phyloP scores from a whole-genome alignment of 2,797 vertebrate genomes.

The Falco berigora region DNA sequence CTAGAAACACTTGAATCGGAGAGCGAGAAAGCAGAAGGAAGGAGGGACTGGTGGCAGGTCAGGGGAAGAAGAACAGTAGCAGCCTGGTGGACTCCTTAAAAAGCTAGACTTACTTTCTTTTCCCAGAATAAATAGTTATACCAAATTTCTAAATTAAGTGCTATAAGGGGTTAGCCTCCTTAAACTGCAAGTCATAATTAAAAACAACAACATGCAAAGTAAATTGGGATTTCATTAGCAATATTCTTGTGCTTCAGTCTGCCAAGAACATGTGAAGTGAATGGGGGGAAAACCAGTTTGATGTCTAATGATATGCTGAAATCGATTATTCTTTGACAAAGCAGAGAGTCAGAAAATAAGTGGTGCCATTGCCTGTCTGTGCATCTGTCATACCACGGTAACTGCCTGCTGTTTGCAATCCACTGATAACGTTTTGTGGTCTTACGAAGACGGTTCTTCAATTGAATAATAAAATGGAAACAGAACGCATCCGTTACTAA shows the following conservation, averaged over 20 bases:
- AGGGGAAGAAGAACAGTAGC: neutral
- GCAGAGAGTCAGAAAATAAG: constrained; percentile 2
- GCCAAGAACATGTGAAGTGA: neutral
- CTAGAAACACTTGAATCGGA: neutral
- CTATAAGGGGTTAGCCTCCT: neutral
- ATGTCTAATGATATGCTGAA: neutral
- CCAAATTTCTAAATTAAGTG: neutral
- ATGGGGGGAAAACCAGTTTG: constrained; percentile 47
- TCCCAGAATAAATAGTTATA: neutral
- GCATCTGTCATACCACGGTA: neutral
- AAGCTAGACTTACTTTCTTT: neutral
- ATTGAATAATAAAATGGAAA: constrained; percentile 14
- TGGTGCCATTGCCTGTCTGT: neutral
- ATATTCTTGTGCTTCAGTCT: neutral
- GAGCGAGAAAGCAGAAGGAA: neutral
- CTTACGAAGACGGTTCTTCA: constrained; percentile 35
- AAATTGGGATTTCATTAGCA: constrained; percentile 14
- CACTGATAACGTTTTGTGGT: neutral
- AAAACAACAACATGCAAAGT: neutral
- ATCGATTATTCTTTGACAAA: constrained; percentile 32
- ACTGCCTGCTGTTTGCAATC: constrained; percentile 51
- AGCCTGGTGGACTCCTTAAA: neutral
- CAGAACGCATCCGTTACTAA: constrained; percentile 50
- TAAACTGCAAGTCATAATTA: neutral
- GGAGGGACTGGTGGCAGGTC: neutral